Evolutionary conservation across 2,797 vertebrate genomes (phyloP).

Genomic region (Coregonus suidteri): DNA sequence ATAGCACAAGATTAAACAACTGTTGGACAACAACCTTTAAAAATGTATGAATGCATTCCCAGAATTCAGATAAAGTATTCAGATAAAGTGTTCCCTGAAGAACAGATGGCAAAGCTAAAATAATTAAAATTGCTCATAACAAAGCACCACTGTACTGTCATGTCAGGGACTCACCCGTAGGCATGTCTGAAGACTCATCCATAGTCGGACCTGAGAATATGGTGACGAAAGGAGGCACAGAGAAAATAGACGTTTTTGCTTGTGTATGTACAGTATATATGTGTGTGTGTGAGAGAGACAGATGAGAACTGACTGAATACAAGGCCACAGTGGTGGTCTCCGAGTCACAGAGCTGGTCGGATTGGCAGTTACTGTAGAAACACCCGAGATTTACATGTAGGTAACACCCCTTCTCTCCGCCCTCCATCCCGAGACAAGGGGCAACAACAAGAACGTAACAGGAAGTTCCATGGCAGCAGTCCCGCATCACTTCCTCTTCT

Average conservation of each 20-base stretch:
- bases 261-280: not conserved
- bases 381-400: slow-evolving; percentile 13
- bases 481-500: slow-evolving; percentile 47
- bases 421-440: not conserved
- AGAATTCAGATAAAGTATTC: not conserved
- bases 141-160: not conserved
- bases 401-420: not conserved
- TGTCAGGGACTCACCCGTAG: not conserved
- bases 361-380: slow-evolving; percentile 7
- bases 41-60: not conserved
- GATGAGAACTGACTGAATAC: not conserved
- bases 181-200: not conserved
- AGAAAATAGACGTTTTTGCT: not conserved
- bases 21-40: not conserved
- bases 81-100: not conserved
- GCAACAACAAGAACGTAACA: not conserved
- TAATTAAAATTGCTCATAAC: not conserved
- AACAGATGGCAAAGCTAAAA: not conserved
- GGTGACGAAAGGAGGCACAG: not conserved
- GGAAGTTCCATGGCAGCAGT: not conserved
- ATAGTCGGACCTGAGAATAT: not conserved
- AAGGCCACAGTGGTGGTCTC: not conserved
- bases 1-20: not conserved
- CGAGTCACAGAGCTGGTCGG: not conserved
- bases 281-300: not conserved